A percentile compares a stretch with the other conserved stretches of the same genome.
Evolutionary conservation across 1,140 invertebrate species (phyloP).

Genomic region (Drosophila equinoxialis): DNA sequence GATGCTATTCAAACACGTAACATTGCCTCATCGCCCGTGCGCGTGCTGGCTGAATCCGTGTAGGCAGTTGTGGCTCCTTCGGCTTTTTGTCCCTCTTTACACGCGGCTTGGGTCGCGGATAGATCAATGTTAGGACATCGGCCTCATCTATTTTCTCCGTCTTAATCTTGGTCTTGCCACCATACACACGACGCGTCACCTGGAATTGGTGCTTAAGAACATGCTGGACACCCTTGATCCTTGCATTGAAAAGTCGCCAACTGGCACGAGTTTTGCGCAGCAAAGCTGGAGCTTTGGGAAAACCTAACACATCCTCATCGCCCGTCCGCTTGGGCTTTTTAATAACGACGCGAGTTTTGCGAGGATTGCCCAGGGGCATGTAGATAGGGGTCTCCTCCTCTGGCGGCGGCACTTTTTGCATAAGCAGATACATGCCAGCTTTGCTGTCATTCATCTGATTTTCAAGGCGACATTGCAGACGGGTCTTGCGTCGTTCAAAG

Average conservation of each 20-base stretch:
- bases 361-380: not conserved
- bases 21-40: slow-evolving; percentile 62
- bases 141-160: slow-evolving; percentile 44
- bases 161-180: slow-evolving; percentile 40
- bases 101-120: slow-evolving; percentile 44
- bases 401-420: slow-evolving; percentile 58
- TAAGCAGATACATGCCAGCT: slow-evolving; percentile 36
- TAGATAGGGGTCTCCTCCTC: not conserved
- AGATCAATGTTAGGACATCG: slow-evolving; percentile 48
- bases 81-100: slow-evolving; percentile 17
- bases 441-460: slow-evolving; percentile 42
- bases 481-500: slow-evolving; percentile 40
- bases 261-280: slow-evolving; percentile 57
- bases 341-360: not conserved
- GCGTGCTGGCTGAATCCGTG: slow-evolving; percentile 60
- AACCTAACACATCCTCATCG: slow-evolving; percentile 38
- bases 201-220: slow-evolving; percentile 63
- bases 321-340: not conserved
- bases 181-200: slow-evolving; percentile 51
- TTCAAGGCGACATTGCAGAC: slow-evolving; percentile 52
- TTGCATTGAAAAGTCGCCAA: slow-evolving; percentile 59
- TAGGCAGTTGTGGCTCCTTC: slow-evolving; percentile 51
- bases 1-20: slow-evolving; percentile 65
- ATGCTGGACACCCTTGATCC: slow-evolving; percentile 48
- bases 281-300: slow-evolving; percentile 13